Evolutionary conservation across 2,113 vertebrate genomes (phyloP).

Genomic region (Oceanites oceanicus): DNA sequence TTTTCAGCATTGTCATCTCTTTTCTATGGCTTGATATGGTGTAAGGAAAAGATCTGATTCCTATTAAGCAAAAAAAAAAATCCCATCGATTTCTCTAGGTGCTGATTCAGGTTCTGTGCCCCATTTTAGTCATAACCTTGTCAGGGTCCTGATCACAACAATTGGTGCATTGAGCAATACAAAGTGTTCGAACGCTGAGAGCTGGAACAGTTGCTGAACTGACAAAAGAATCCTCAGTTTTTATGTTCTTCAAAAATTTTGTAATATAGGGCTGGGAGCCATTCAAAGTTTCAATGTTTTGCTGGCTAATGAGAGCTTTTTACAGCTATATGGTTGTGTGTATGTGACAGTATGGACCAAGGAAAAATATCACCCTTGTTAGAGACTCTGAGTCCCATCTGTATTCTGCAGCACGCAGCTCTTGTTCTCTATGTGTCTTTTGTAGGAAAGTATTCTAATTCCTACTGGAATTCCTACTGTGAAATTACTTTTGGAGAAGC

Average conservation of each 20-base stretch:
- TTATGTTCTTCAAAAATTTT: background rate
- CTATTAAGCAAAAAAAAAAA: background rate
- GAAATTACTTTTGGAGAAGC: slow-evolving; percentile 21
- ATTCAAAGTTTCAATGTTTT: background rate
- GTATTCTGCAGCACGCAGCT: background rate
- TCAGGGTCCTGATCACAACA: background rate
- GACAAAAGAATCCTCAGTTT: background rate
- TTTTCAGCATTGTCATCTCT: background rate
- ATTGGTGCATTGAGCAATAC: background rate
- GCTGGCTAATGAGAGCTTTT: background rate
- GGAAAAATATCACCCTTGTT: background rate
- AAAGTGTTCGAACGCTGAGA: background rate
- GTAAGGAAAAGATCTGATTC: background rate
- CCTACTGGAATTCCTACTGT: slow-evolving; percentile 41
- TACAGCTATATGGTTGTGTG: background rate
- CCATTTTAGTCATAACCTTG: background rate
- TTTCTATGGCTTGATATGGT: background rate
- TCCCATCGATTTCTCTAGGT: background rate
- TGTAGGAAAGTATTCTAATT: slow-evolving; percentile 1
- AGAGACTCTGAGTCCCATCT: background rate
- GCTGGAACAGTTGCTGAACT: background rate
- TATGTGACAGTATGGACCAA: background rate
- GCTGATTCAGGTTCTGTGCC: background rate
- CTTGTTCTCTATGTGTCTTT: background rate
- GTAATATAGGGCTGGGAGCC: background rate